Base-by-base conservation (phyloP, 2,113 vertebrate genomes). In the Spea bombifrons region DNA sequence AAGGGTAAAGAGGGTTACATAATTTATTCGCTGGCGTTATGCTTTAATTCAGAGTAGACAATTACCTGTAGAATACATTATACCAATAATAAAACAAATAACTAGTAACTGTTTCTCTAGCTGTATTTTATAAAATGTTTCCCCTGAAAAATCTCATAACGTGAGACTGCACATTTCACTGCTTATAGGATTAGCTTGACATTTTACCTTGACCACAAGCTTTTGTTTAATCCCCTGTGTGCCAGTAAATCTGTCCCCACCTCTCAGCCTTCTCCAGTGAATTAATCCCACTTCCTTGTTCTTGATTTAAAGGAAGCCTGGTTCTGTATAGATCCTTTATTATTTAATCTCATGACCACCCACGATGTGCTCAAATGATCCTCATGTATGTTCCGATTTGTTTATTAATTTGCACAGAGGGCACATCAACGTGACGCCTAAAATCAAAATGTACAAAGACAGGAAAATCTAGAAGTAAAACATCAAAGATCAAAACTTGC, bases 331-430 rank as follows among this genome's bases (percentile, higher is more conserved):
- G 49, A 17, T 52, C 30, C n/a, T 13, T 48, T 48, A 53, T 53
- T 59, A 70, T 71, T 71, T 71, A 49, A 71, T 71, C 69, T 16
- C n/a, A 17, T 53, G 69, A 49, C 69, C 69, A 71, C 69, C 69
- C 69, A 71, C 30, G 69, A 71, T 16, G 69, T 8, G 8, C 1
- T 17, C 49, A 5, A 53, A 49, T 16, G 4, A 64, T 64, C 16
- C 13, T 30, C 5, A 7, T 16, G n/a, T 64, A 17, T 16, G 3
- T 16, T 30, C 61, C 9, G 61, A 64, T 64, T 64, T 64, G 61
- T 64, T 64, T 64, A 64, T 17, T 64, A 17, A 3, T 30, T 61
- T 61, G 61, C 5, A 9, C 46, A 6, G 17, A 47, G 67, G 7
- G 67, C 67, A 49, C 67, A 70, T 70, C 17, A 16, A 17, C 12